Percentiles rank a stretch among this genome's conserved stretches.
Evolutionary conservation across 2,113 vertebrate species (phyloP).

Genomic region (Nestor notabilis): DNA sequence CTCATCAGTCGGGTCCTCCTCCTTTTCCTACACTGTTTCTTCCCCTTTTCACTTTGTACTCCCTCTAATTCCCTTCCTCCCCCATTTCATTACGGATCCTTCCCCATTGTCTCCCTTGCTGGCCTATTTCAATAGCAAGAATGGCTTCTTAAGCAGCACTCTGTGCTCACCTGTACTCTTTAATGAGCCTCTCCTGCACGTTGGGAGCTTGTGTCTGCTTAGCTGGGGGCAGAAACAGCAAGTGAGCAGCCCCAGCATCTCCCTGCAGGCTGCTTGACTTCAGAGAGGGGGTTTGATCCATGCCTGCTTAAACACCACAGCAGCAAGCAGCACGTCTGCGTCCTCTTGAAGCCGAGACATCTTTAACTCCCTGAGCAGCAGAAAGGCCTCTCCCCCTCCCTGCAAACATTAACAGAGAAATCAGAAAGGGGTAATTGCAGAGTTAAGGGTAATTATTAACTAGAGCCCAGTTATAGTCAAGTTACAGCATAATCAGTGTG

Average conservation of each 20-base stretch:
- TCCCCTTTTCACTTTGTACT: not conserved
- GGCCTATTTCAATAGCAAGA: conserved; percentile 2
- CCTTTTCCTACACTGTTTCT: not conserved
- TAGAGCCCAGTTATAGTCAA: not conserved
- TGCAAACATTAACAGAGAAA: not conserved
- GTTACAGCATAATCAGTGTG: not conserved
- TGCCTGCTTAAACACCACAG: not conserved
- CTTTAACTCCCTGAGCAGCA: not conserved
- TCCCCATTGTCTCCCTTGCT: not conserved
- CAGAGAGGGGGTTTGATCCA: not conserved
- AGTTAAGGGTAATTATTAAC: not conserved
- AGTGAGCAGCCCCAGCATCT: not conserved
- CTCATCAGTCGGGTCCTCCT: not conserved
- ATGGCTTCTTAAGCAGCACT: not conserved
- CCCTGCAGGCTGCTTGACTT: not conserved
- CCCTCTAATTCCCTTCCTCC: not conserved
- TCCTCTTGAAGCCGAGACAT: not conserved
- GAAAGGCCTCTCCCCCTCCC: not conserved
- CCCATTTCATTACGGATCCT: not conserved
- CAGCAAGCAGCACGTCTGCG: not conserved
- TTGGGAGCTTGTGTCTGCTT: not conserved
- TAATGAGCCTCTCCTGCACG: not conserved
- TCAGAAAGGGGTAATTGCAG: conserved; percentile 5
- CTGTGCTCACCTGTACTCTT: not conserved
- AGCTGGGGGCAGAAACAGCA: not conserved